Base-by-base conservation (phyloP, 2,888 invertebrate species). In the Spodoptera littoralis region DNA sequence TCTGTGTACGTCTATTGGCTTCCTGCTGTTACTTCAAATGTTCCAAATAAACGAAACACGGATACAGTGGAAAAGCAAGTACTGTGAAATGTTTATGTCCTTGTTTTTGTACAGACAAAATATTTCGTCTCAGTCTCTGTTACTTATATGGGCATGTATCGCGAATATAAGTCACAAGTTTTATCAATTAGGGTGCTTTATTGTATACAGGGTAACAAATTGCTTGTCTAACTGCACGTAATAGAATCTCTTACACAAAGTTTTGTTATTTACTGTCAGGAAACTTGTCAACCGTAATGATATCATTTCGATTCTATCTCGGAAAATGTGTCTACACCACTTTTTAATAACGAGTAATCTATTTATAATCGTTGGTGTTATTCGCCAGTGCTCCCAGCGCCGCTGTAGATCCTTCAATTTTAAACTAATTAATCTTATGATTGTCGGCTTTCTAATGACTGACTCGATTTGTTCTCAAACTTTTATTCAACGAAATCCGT, bases 41-140 rank as follows among this genome's bases (percentile, higher is more conserved):
- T 59, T 65, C 46, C 50, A 65, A 55, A 51, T 58, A 47, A 49
- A 60, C 42, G 52, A 36, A 48, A 60, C 48, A 12, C 54, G 45
- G 49, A 46, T 52, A 42, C 67, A 55, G 56, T 68, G 61, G 58
- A 64, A 45, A 48, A 44, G 24, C 55, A 56, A 43, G 51, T 46
- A 52, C 60, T 60, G 60, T 63, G 59, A 70, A 61, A 73, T 73
- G 68, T 77, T 80, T 71, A 71, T 73, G 62, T 65, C 53, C 22
- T 45, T 77, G 70, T 77, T 77, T 65, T 77, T 61, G 43, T 60
- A 12, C 44, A 13, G n/a, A 27, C 50, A 52, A 64, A 52, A 55
- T 74, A 49, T 30, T 27, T 8, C 70, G 57, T 60, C 48, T 44
- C 46, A 36, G 48, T 41, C 56, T 18, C 18, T 43, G 18, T 9